phyloP scores from a whole-genome alignment of 2,888 invertebrate genomes.

The Sminthurinus aureus region DNA sequence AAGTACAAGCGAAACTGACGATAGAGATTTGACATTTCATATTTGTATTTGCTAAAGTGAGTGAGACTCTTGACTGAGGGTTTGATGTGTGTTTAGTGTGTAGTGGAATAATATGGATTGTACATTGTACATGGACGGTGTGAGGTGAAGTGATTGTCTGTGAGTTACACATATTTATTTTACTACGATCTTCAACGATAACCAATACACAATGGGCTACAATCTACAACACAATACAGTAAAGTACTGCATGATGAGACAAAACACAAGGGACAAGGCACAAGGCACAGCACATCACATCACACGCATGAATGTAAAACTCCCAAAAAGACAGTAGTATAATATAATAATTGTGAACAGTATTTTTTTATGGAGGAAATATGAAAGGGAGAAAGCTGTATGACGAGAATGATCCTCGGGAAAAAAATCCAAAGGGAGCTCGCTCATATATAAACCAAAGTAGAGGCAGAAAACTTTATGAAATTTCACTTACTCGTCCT shows the following conservation, averaged over 20 bases:
- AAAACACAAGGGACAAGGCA: no score
- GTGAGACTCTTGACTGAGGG: background rate
- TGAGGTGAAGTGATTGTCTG: background rate
- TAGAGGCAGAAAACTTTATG: slow-evolving; percentile 23
- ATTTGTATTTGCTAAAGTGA: background rate
- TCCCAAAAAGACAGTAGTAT: slow-evolving; percentile 7
- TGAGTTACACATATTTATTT: background rate
- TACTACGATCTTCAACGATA: background rate
- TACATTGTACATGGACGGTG: background rate
- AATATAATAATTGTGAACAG: slow-evolving; percentile 31
- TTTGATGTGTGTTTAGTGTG: background rate
- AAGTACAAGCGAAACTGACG: no score
- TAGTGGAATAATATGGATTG: background rate
- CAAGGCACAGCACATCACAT: background rate
- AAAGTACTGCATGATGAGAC: no score
- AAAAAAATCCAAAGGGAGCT: slow-evolving; percentile 34
- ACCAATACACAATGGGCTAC: background rate
- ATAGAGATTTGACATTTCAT: background rate
- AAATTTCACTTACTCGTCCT: slow-evolving; percentile 36
- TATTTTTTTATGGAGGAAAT: slow-evolving; percentile 37
- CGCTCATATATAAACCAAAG: slow-evolving; percentile 43
- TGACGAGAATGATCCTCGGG: slow-evolving; percentile 27
- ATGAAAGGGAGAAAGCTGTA: slow-evolving; percentile 40
- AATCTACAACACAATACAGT: no score
- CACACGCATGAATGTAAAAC: slow-evolving; percentile 34